Conservation (phyloP, 2,113 vertebrate species). For the Sebastes fasciatus region DNA sequence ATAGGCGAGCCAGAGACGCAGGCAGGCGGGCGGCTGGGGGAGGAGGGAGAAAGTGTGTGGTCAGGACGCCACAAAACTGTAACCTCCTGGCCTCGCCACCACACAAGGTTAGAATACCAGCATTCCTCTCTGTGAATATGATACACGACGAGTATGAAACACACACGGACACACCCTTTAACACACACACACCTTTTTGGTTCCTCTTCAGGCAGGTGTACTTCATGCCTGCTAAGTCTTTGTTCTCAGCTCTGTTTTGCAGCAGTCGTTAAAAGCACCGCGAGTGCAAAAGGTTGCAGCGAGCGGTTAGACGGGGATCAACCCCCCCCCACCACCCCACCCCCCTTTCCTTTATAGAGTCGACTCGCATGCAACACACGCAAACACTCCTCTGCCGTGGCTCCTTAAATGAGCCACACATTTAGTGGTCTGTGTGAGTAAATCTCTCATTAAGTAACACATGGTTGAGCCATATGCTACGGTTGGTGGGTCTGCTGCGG, state of each 20-base stretch:
- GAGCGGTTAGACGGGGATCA: conserved; percentile 11
- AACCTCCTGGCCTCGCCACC: conserved; percentile 47
- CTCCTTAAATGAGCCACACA: conserved; percentile 80
- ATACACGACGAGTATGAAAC: conserved; percentile 33
- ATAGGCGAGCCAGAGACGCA: conserved; percentile 48
- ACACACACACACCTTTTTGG: conserved; percentile 15
- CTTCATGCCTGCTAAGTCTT: conserved; percentile 8
- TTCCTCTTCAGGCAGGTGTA: conserved; percentile 47
- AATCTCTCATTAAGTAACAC: conserved; percentile 85
- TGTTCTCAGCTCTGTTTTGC: not conserved
- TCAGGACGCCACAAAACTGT: conserved; percentile 55
- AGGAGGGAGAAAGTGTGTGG: conserved; percentile 57
- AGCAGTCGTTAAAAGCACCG: conserved; percentile 16
- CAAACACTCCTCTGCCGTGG: conserved; percentile 65
- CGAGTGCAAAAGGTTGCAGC: conserved; percentile 62
- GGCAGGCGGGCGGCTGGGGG: not conserved
- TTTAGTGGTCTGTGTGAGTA: conserved; percentile 84
- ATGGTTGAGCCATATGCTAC: conserved; percentile 82
- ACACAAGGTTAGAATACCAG: conserved; percentile 12
- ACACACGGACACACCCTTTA: conserved; percentile 4
- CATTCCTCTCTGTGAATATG: conserved; percentile 47
- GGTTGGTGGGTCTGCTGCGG: conserved; percentile 70
- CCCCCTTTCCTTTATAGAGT: conserved; percentile 49
- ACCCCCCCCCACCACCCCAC: not conserved
- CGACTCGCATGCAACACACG: conserved; percentile 65